Evolutionary conservation across 2,113 vertebrate genomes (phyloP).

Genomic region (Panurus biarmicus): DNA sequence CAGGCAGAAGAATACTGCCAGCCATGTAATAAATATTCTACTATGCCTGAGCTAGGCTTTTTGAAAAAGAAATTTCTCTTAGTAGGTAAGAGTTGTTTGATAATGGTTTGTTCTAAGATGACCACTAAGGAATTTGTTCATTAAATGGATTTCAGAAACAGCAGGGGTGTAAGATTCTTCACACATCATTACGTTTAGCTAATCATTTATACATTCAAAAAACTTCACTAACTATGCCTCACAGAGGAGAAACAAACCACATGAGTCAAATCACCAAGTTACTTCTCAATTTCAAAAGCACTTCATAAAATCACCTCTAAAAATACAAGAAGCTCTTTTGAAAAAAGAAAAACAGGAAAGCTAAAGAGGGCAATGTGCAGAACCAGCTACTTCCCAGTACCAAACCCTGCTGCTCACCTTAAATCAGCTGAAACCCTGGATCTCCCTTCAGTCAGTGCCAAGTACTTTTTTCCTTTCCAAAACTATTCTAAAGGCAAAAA

Average conservation of each 20-base stretch:
- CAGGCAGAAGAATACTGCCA: constrained; percentile 41
- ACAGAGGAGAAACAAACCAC: not conserved
- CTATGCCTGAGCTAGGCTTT: not conserved
- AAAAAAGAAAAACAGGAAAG: not conserved
- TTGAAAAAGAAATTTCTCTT: not conserved
- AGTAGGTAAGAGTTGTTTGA: not conserved
- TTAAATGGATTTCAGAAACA: constrained; percentile 31
- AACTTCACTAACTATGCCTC: not conserved
- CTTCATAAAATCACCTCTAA: not conserved
- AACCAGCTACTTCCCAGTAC: not conserved
- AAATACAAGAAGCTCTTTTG: not conserved
- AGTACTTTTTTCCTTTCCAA: not conserved
- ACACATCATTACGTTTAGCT: not conserved
- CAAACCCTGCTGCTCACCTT: not conserved
- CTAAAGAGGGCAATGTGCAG: not conserved
- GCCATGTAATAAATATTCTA: constrained; percentile 5
- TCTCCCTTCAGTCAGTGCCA: not conserved
- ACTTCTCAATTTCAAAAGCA: not conserved
- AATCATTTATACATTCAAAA: not conserved
- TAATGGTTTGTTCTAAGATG: constrained; percentile 28
- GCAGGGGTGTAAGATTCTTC: not conserved
- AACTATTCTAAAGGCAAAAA: not conserved
- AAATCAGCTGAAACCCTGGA: not conserved
- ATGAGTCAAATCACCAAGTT: not conserved
- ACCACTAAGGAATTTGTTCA: constrained; percentile 18